Evolutionary conservation across 2,888 invertebrate species (phyloP), one percentile per base, ranked within the genome.

Genomic region (Leptinotarsa rubiginosa): DNA sequence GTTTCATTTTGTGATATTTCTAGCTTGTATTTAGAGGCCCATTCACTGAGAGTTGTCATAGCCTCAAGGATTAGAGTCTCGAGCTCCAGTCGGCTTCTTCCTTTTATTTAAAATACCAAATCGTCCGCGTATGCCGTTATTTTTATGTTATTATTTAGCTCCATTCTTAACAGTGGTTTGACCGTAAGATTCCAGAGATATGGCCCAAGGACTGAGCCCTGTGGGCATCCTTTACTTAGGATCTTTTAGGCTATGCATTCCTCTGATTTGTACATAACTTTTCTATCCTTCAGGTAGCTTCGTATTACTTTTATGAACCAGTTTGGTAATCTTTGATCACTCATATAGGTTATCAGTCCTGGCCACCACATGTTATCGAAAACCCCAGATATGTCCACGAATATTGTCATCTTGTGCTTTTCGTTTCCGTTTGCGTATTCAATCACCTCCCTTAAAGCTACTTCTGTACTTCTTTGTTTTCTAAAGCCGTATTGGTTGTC

Each of bases 331-430:
- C 20, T 20, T 20, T 20, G 20, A 20, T 20, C 20, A 20, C 20
- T 20, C 20, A 20, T 20, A 20, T 20, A 49, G 4, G 68, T 47
- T 15, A 68, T 7, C 10, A 68, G 52, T 10, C 52, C 50, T 22
- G 68, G 68, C 68, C 52, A 68, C 68, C 68, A 68, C 52, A 68
- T 25, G 22, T 68, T 68, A 25, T 68, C 52, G n/a, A 68, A 68
- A 7, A 52, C 68, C n/a, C 68, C 68, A 13, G 68, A 49, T 25
- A 52, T 68, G 22, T 68, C 68, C 13, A 68, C n/a, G 25, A 68
- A 2, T 25, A 68, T 18, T 47, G 41, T 2, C 13, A 68, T 18
- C 4, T 16, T 16, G 25, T 68, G 52, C 1, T 25, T 68, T 52
- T 15, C 50, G 1, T 16, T 22, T 52, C 22, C n/a, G 13, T 50